Base-by-base conservation (phyloP, 1,140 invertebrate genomes). In the Aphaenogaster ashmeadi region DNA sequence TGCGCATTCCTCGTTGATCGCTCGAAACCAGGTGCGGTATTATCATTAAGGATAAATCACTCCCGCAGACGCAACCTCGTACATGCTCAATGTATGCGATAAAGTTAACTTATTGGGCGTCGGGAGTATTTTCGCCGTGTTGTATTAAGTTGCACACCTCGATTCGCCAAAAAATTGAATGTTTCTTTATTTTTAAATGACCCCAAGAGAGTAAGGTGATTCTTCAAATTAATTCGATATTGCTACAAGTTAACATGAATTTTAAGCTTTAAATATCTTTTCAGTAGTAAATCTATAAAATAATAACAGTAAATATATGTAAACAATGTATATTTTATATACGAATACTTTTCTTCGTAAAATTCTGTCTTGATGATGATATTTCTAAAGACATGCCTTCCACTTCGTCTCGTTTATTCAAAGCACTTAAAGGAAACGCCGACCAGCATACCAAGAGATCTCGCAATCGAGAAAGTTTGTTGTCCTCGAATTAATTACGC, bases 31-130 rank as follows among this genome's bases (percentile, higher is more conserved):
- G 87, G 71, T 87, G 89, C 87, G 84, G 77, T 85, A 86, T 91
- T 91, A 86, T 91, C 88, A 91, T 91, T 88, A 91, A 91, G 90
- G 66, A 91, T 89, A 89, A 91, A 89, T 90, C 89, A 90, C 85
- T 87, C 78, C 62, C 36, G 86, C 74, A 66, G 89, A 84, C 69
- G 85, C 81, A 89, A 60, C 58, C 84, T 87, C 85, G 64, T 87
- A 89, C 87, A 62, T 87, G 79, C 41, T 47, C 85, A 69, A 90
- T 67, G 78, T 78, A 60, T 74, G 86, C 86, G 67, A 87, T 78
- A 58, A 62, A 87, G 52, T 85, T 78, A 72, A 84, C 80, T 84
- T 84, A 84, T 75, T 84, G 80, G 36, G 27, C 38, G 15, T 81
- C 52, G 38, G 47, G 47, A 33, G 27, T 60, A 84, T 74, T 74